phyloP scores from a whole-genome alignment of 1,140 invertebrate species.

The Berghia stephanieae region DNA sequence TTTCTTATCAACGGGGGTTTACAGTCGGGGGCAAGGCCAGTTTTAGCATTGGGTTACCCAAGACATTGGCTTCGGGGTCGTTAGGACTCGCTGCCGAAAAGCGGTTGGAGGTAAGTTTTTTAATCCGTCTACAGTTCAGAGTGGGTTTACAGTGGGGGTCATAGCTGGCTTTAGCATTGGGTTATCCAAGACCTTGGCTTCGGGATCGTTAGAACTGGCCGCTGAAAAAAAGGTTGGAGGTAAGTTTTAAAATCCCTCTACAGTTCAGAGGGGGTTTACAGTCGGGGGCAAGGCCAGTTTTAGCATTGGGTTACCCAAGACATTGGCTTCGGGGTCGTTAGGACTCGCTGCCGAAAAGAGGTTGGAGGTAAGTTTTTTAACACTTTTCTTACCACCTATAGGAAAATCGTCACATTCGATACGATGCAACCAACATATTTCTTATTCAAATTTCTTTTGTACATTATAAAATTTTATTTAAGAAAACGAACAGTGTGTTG shows the following conservation, averaged over 20 bases:
- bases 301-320: slow-evolving; percentile 33
- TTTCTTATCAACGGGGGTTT: slow-evolving; percentile 41
- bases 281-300: neutral
- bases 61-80: neutral
- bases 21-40: slow-evolving; percentile 39
- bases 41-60: slow-evolving; percentile 34
- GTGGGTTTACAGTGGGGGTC: neutral
- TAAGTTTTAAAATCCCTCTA: neutral
- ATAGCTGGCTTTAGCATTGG: slow-evolving; percentile 36
- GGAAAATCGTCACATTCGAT: too few relatives aligned
- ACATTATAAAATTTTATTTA: too few relatives aligned
- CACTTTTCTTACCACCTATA: too few relatives aligned
- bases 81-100: slow-evolving; percentile 9
- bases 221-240: slow-evolving; percentile 15
- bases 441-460: too few relatives aligned
- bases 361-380: neutral
- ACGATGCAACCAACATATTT: too few relatives aligned
- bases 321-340: neutral
- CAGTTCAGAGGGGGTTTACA: slow-evolving; percentile 9
- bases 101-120: neutral
- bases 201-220: neutral
- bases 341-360: slow-evolving; percentile 12
- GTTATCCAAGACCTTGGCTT: slow-evolving; percentile 21
- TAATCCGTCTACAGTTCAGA: neutral
- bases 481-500: slow-evolving; percentile 28